Conservation (phyloP, 2,888 invertebrate genomes). For the Leptinotarsa tumamoca region DNA sequence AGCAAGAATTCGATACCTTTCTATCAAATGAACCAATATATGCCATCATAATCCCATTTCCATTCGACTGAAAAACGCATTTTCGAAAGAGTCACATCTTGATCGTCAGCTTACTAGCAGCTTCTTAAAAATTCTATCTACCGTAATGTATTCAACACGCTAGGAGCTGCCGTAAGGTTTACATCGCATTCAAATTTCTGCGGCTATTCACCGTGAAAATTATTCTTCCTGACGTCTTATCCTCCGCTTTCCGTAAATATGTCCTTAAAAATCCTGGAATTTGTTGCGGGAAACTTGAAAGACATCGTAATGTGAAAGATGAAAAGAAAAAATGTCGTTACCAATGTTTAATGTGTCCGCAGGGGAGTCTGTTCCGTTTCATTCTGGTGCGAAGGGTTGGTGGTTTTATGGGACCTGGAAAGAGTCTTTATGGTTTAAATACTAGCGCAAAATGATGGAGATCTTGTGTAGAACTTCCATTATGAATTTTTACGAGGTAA, state of each 20-base stretch:
- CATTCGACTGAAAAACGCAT: not conserved
- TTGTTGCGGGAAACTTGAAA: constrained; percentile 19
- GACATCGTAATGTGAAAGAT: constrained; percentile 15
- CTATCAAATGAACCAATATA: no score
- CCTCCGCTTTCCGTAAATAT: constrained; percentile 30
- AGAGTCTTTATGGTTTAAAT: constrained; percentile 7
- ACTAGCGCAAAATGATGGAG: not conserved
- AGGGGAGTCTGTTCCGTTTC: constrained; percentile 13
- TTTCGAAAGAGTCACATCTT: constrained; percentile 13
- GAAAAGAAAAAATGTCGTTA: constrained; percentile 17
- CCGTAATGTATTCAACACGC: constrained; percentile 17
- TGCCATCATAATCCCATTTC: no score
- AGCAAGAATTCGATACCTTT: no score
- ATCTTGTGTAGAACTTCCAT: not conserved
- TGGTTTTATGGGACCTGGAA: constrained; percentile 15
- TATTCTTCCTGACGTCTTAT: constrained; percentile 46
- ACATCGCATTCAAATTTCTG: constrained; percentile 49
- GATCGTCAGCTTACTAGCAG: constrained; percentile 8
- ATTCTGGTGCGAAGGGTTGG: constrained; percentile 7
- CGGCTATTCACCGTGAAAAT: constrained; percentile 49
- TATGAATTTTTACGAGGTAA: not conserved
- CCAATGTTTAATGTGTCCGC: constrained; percentile 22
- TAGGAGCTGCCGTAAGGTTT: constrained; percentile 33
- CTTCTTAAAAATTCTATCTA: constrained; percentile 8
- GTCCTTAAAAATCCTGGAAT: constrained; percentile 26